Base-by-base conservation (phyloP, 2,888 invertebrate genomes). In the Drosophila leonis region DNA sequence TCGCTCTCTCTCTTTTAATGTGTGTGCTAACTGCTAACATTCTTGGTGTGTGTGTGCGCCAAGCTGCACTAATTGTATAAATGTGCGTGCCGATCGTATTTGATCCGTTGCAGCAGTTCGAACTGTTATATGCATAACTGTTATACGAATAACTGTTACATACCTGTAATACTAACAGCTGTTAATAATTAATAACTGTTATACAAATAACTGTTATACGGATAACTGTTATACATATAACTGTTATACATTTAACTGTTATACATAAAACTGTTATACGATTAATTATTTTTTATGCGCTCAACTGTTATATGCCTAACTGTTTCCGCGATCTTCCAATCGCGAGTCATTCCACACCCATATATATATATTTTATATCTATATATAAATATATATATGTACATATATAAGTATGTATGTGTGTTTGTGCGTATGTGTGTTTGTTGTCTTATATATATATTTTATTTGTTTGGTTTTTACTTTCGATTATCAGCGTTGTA, bases 401-500 rank as follows among this genome's bases (percentile, higher is more conserved):
- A 31, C n/a, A 0, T 33, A 33, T 44, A 8, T 54, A 8, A 8
- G 24, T 31, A 13, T 48, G 37, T 44, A 18, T 52, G 41, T 24
- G 33, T 27, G 74, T 60, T 12, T 39, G 39, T 46, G 24, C 48
- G 24, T 46, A 46, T 52, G 65, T 61, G 56, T 57, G 41, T 61
- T 60, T 61, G 46, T 37, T 37, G 54, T 64, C 35, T 44, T 24
- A n/a, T 44, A 24, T 44, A 24, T 60, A 18, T 41, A 49, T 35
- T 13, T 12, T 6, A 10, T 42, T 20, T 1, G 10, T 42, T 42
- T 20, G 1, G 8, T 20, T 59, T 39, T 29, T 29, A 2, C 37
- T 39, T 33, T 35, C 35, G 20, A 49, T 49, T 65, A 55, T 57
- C 71, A 55, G 60, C 72, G 59, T 79, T 70, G 64, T 56, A 67